Evolutionary conservation across 2,113 vertebrate genomes (phyloP).

Genomic region (Psilopsiagon aymara): DNA sequence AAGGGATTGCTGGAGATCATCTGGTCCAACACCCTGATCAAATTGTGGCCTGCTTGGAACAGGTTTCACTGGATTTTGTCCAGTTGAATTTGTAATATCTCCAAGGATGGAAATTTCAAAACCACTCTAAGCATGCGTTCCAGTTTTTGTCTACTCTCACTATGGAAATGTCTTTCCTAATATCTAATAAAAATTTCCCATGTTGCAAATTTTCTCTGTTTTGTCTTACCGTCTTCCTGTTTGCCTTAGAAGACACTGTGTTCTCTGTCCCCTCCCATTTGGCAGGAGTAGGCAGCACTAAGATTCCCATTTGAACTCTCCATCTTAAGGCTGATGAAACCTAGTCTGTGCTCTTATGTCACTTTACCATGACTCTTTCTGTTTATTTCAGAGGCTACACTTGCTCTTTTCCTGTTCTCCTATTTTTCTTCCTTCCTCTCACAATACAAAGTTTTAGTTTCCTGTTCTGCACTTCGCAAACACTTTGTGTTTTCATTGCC

Average conservation of each 20-base stretch:
- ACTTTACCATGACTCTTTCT: background rate
- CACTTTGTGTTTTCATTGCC: background rate
- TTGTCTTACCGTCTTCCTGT: background rate
- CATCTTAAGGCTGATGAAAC: background rate
- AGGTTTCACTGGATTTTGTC: background rate
- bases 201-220: background rate
- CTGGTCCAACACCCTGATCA: background rate
- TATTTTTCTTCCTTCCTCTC: background rate
- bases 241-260: background rate
- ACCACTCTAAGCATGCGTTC: background rate
- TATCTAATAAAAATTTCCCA: background rate
- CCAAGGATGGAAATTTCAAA: background rate
- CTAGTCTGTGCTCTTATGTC: background rate
- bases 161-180: background rate
- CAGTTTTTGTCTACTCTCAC: background rate
- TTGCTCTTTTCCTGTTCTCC: background rate
- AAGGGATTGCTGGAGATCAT: background rate
- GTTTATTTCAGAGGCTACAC: background rate
- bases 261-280: background rate
- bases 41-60: background rate
- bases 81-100: background rate
- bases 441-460: background rate
- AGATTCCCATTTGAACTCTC: background rate
- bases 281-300: background rate
- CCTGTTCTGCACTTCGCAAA: background rate